Conservation (phyloP, 2,888 invertebrate genomes). For the Epirrhoe tristata region DNA sequence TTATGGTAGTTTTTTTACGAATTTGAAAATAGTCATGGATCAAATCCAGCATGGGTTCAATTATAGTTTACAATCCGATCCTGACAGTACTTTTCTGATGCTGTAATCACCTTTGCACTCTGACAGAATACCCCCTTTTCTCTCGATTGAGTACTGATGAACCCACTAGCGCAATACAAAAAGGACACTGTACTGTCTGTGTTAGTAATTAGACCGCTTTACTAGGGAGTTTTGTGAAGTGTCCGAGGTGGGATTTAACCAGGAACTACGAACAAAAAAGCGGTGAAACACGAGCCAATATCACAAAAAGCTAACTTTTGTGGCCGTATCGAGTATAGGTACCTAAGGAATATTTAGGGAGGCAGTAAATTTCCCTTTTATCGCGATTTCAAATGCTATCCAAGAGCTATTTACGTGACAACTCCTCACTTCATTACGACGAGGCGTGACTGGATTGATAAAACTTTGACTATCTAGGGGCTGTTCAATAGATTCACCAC, state of each 20-base stretch:
- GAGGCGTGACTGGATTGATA: slow-evolving; percentile 73
- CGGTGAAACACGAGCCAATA: slow-evolving; percentile 1
- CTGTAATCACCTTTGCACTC: not conserved
- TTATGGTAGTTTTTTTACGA: too few relatives aligned
- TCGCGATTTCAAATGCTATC: slow-evolving; percentile 76
- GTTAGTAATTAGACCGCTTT: too few relatives aligned
- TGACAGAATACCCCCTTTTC: too few relatives aligned
- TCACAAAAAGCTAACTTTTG: slow-evolving; percentile 5
- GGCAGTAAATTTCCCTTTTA: slow-evolving; percentile 75
- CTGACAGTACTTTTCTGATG: not conserved
- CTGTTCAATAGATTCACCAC: slow-evolving; percentile 56
- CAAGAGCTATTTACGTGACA: slow-evolving; percentile 73
- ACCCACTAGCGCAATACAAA: too few relatives aligned
- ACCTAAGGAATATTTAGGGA: slow-evolving; percentile 59
- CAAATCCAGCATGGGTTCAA: too few relatives aligned
- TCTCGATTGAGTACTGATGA: too few relatives aligned
- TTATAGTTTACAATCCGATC: not conserved
- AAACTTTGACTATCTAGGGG: slow-evolving; percentile 58
- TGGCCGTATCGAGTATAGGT: slow-evolving; percentile 9
- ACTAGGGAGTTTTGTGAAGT: too few relatives aligned
- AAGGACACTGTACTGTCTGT: too few relatives aligned
- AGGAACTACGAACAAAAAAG: not conserved
- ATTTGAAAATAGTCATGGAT: too few relatives aligned
- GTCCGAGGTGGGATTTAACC: not conserved
- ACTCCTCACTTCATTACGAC: slow-evolving; percentile 75